Conservation (phyloP, 2,797 vertebrate genomes). For the Tenualosa ilisha region DNA sequence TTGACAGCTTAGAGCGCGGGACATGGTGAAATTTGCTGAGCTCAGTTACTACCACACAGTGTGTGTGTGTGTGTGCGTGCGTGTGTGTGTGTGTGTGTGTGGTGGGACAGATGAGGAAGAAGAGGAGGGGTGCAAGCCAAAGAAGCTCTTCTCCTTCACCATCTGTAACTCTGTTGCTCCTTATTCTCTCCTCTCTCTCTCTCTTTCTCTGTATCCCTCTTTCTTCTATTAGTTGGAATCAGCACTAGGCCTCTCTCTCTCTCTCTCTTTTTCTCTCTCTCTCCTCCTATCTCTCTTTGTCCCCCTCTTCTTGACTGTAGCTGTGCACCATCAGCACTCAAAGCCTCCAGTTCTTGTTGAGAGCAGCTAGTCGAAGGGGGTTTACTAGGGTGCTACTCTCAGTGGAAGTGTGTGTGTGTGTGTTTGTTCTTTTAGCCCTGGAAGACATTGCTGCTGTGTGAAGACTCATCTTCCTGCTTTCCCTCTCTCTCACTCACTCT, state of each 20-base stretch:
- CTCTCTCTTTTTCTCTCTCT: not conserved
- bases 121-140: conserved; percentile 2
- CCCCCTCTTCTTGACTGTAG: not conserved
- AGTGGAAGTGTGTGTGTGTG: conserved; percentile 5
- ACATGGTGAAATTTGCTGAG: conserved; percentile 2
- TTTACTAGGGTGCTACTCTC: not conserved
- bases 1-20: conserved; percentile 1
- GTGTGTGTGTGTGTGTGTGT: not conserved
- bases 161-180: not conserved
- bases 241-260: not conserved
- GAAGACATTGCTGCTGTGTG: conserved; percentile 48
- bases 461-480: conserved; percentile 17
- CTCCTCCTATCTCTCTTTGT: not conserved
- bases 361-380: not conserved
- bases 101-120: not conserved
- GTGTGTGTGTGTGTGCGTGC: not conserved
- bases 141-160: conserved; percentile 22
- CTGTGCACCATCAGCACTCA: not conserved
- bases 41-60: not conserved
- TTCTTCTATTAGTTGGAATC: not conserved
- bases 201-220: not conserved
- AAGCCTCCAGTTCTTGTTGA: not conserved
- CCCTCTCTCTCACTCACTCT: conserved; percentile 51
- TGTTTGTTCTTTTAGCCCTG: not conserved
- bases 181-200: not conserved